These are phyloP conservation scores for Lineus longissimus DNA, from an alignment of 1,140 invertebrate species.

Conservation along the genomic window DNA sequence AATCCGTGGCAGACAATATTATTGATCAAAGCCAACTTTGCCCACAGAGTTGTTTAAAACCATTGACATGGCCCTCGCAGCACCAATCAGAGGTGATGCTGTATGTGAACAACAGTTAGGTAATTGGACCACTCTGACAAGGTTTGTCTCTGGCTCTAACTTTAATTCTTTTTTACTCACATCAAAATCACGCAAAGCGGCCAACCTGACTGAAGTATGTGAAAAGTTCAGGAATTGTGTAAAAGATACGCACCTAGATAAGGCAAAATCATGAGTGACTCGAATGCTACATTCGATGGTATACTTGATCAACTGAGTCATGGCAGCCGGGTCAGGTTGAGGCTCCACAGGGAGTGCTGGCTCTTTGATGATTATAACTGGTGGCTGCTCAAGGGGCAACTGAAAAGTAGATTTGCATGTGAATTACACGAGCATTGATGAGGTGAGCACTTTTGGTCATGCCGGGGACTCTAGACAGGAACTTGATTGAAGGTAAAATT, in stretches of 20 bases:
- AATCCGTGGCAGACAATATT: too few species aligned
- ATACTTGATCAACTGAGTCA: conserved; percentile 37
- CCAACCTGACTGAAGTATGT: neutral
- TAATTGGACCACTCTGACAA: too few species aligned
- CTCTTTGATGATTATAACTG: conserved; percentile 36
- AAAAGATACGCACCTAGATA: conserved; percentile 19
- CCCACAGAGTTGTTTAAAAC: too few species aligned
- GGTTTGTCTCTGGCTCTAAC: too few species aligned
- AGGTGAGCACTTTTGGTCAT: neutral
- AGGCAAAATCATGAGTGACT: conserved; percentile 34
- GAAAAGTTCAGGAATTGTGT: neutral
- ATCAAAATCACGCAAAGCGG: too few species aligned
- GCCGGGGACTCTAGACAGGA: too few species aligned
- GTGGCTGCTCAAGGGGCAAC: conserved; percentile 32
- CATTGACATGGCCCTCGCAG: too few species aligned
- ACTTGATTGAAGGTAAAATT: neutral
- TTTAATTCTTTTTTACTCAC: too few species aligned
- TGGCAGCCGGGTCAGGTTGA: conserved; percentile 34
- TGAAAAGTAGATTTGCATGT: conserved; percentile 16
- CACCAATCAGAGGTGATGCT: too few species aligned
- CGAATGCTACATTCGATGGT: conserved; percentile 33
- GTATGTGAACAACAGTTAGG: too few species aligned
- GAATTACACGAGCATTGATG: neutral
- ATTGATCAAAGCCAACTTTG: too few species aligned
- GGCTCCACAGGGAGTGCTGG: conserved; percentile 20